phyloP scores from a whole-genome alignment of 2,113 vertebrate genomes.

The Misgurnus mizolepis region DNA sequence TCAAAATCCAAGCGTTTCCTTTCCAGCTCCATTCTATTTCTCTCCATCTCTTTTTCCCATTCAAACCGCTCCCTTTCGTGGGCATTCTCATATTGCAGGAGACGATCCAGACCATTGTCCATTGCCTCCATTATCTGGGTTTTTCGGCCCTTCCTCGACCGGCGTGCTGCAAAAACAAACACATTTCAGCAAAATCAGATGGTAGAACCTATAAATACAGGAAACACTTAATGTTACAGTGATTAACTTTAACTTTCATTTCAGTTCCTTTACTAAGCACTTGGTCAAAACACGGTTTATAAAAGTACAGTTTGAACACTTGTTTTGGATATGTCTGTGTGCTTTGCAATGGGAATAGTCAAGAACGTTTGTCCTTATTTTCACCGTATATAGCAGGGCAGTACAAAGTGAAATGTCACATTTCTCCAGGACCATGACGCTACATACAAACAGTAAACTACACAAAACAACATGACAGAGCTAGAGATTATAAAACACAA shows the following conservation, averaged over 20 bases:
- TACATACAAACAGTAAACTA: too few relatives aligned
- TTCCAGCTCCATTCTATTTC: slow-evolving; percentile 1
- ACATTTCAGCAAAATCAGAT: not conserved
- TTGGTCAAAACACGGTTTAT: not conserved
- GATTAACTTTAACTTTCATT: not conserved
- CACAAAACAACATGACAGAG: too few relatives aligned
- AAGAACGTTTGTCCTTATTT: too few relatives aligned
- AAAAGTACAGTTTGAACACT: not conserved
- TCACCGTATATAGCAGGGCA: too few relatives aligned
- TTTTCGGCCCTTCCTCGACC: not conserved
- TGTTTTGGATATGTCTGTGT: not conserved
- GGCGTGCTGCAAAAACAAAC: not conserved
- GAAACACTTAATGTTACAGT: not conserved
- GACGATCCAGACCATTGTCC: not conserved
- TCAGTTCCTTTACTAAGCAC: not conserved
- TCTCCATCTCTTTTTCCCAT: too few relatives aligned
- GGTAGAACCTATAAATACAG: too few relatives aligned
- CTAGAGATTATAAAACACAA: too few relatives aligned
- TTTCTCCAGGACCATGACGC: too few relatives aligned
- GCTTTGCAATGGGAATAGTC: too few relatives aligned
- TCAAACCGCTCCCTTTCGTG: too few relatives aligned
- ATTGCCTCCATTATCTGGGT: not conserved
- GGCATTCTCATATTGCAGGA: not conserved
- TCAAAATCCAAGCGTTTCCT: not conserved
- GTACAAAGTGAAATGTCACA: too few relatives aligned